Evolutionary conservation across 2,113 vertebrate species (phyloP).

Genomic region (Camarhynchus parvulus): DNA sequence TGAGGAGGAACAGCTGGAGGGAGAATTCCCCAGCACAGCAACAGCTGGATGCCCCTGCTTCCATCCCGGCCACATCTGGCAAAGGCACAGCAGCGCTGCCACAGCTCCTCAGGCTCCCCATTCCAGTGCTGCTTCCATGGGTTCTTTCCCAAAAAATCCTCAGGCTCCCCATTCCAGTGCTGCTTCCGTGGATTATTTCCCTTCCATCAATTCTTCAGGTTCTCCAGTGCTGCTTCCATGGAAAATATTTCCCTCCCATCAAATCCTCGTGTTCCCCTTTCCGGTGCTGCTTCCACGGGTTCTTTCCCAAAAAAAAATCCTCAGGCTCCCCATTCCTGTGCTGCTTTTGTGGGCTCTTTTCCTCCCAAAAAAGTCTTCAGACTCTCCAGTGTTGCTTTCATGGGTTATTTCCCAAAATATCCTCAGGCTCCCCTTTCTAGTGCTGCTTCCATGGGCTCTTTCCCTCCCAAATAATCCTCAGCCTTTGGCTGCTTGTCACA

Average conservation of each 20-base stretch:
- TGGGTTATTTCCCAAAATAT: accelerated
- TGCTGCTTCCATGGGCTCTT: accelerated
- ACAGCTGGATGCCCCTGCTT: conserved; percentile 24
- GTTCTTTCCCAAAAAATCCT: accelerated
- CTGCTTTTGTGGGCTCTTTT: accelerated
- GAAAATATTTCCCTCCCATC: background rate
- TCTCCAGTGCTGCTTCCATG: accelerated
- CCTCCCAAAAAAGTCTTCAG: background rate
- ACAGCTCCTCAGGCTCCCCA: background rate
- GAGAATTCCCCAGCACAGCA: background rate
- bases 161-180: accelerated
- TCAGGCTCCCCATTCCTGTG: accelerated
- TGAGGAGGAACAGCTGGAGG: conserved; percentile 51
- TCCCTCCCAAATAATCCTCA: background rate
- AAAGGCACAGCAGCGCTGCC: background rate
- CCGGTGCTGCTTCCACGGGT: background rate
- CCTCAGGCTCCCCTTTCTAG: accelerated
- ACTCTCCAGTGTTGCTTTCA: background rate
- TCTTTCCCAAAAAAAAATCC: too few species aligned
- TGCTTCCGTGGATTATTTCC: background rate
- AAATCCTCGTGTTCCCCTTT: accelerated
- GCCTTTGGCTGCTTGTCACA: background rate
- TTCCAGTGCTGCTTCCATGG: accelerated
- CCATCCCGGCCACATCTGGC: conserved; percentile 17
- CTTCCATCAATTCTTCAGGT: accelerated